These are phyloP conservation scores for Hypocryptadius cinnamomeus DNA, from an alignment of 2,113 vertebrate genomes.

Conservation along the genomic window DNA sequence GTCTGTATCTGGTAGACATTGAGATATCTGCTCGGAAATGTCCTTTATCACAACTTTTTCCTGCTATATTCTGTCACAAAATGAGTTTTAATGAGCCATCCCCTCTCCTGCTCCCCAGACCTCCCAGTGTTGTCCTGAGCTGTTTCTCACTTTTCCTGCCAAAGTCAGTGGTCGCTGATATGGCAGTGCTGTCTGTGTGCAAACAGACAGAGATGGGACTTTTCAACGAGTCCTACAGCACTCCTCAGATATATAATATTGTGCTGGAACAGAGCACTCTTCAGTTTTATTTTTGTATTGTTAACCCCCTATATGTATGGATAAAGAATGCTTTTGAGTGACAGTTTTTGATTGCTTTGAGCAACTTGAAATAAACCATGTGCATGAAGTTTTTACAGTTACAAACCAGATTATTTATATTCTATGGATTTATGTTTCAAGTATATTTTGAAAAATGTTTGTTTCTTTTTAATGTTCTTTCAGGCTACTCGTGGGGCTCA, in stretches of 20 bases:
- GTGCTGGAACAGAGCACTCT: not conserved
- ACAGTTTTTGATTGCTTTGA: not conserved
- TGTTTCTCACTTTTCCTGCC: not conserved
- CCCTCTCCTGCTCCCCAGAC: not conserved
- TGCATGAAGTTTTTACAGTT: not conserved
- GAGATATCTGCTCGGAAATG: not conserved
- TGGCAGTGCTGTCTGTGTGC: not conserved
- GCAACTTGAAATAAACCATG: not conserved
- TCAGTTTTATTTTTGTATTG: not conserved
- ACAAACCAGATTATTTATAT: not conserved
- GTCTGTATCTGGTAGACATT: not conserved
- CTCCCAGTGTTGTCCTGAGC: not conserved
- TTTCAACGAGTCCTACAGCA: not conserved
- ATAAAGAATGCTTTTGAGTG: not conserved
- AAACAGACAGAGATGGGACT: not conserved
- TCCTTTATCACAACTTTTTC: not conserved
- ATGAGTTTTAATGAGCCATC: not conserved
- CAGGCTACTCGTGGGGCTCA: constrained; percentile 74
- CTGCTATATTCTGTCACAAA: not conserved
- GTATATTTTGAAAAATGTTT: not conserved
- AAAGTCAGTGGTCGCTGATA: not conserved
- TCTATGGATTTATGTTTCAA: not conserved
- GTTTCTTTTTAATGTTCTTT: not conserved
- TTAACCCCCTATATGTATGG: rapidly evolving
- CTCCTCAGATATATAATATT: not conserved